These are phyloP conservation scores for Anagyrus pseudococci DNA, from an alignment of 2,888 invertebrate genomes.

Conservation along the genomic window DNA sequence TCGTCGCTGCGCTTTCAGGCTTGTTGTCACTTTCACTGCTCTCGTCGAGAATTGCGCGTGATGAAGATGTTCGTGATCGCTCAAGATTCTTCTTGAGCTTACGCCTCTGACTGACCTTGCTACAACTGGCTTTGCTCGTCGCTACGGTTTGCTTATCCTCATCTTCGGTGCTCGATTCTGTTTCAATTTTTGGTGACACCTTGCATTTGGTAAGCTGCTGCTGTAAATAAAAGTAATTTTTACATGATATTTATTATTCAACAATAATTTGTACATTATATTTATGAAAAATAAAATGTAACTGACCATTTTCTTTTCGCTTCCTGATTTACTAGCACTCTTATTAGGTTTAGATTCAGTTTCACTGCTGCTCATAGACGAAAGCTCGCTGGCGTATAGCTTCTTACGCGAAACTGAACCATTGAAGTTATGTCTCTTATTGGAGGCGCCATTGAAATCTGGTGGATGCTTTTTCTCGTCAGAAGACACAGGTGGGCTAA, in stretches of 20 bases:
- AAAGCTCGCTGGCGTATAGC: conserved; percentile 70
- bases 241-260: too few species aligned
- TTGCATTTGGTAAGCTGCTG: conserved; percentile 38
- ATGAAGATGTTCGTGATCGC: conserved; percentile 59
- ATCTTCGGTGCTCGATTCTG: conserved; percentile 69
- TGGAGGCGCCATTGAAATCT: conserved; percentile 72
- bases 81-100: conserved; percentile 57
- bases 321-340: conserved; percentile 14
- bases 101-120: conserved; percentile 45
- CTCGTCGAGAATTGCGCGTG: conserved; percentile 52
- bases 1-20: conserved; percentile 44
- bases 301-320: conserved; percentile 42
- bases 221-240: neutral
- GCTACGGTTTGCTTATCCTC: conserved; percentile 61
- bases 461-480: conserved; percentile 69
- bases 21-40: conserved; percentile 54
- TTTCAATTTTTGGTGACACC: conserved; percentile 53
- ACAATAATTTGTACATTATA: too few species aligned
- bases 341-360: conserved; percentile 47
- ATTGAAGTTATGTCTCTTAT: conserved; percentile 79
- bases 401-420: conserved; percentile 71
- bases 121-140: conserved; percentile 49
- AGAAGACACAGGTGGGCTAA: conserved; percentile 62
- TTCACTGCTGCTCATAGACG: conserved; percentile 65
- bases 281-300: too few species aligned